Base-by-base conservation (phyloP, 2,797 vertebrate genomes). In the Clangula hyemalis region DNA sequence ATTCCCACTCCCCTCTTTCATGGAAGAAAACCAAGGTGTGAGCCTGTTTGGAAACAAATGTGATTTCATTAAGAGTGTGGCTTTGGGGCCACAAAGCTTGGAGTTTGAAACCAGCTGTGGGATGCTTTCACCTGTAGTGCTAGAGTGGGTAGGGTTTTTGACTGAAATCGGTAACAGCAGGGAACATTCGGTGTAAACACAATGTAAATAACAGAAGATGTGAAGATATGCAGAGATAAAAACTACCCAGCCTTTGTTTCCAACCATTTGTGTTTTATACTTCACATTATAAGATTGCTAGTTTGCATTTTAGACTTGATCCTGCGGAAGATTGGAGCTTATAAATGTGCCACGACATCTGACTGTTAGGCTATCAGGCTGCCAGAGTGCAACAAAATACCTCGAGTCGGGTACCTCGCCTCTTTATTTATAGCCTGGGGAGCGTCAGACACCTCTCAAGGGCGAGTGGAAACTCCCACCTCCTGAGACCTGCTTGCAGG, bases 331-430 rank as follows among this genome's bases (percentile, higher is more conserved):
- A 83, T 65, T 53, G 64, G 56, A 79, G 51, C 92, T 93, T 49
- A 25, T 4, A 87, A 87, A 94, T 80, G 87, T 45, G 91, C 91
- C 82, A 24, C 71, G 75, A 27, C 81, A 68, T 43, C 70, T 65
- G 78, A 57, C 74, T 92, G 13, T 64, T 73, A n/a, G 61, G 47
- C 47, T 92, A 43, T 95, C 93, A 64, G 66, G 91, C 91, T 96
- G 89, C 85, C 85, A 79, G 89, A 53, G 78, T 57, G 95, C 89
- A 93, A 92, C 4, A 5, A 45, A 76, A 95, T 51, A 77, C 53
- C 68, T 39, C n/a, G 72, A 85, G 78, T 85, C n/a, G 2, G 75
- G 89, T 92, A 93, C 89, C 90, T 93, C 0, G 0, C 49, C 54
- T 78, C 80, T 60, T 83, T 91, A 87, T 96, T 94, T 93, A 76